Base-by-base conservation (phyloP, 2,888 invertebrate species). In the Athalia rosae region DNA sequence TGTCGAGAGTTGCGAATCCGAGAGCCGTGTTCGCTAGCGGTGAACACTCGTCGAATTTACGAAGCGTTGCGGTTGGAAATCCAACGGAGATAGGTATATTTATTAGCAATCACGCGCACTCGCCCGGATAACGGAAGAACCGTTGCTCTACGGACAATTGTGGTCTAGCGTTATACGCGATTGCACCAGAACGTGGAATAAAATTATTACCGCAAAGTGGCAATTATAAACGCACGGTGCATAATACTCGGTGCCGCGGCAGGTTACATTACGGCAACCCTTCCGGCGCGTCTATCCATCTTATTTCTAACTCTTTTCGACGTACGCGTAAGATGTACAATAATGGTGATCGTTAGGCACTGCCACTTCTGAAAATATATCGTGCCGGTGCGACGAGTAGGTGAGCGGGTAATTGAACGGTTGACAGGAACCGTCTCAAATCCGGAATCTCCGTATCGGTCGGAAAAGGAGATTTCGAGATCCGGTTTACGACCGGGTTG, bases 301-400 rank as follows among this genome's bases (percentile, higher is more conserved):
- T 71, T 58, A 28, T 58, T 71, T 58, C n/a, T 56, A 56, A 50
- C 56, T 50, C n/a, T 58, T 58, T 71, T 71, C 41, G n/a, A 71
- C 69, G 41, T 47, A 43, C 59, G 59, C 59, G 74, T 62, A 9
- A 61, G 50, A 62, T 59, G 61, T 28, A 28, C 74, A 74, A 74
- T 74, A 74, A 74, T 62, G 74, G 62, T 28, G 61, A 48, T 74
- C 59, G 61, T 74, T 61, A 48, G 74, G 74, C 74, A 45, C 45
- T 48, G 28, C 74, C 61, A 74, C 74, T 74, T 74, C 61, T 61
- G 74, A 74, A 74, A 74, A 74, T 48, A 61, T 61, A 62, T 74
- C 15, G 62, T 58, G 50, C 71, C 71, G 56, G 45, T 71, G 71
- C 58, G 56, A 71, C 56, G 58, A 71, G 58, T 71, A 58, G 58